Evolutionary conservation across 2,888 invertebrate species (phyloP).

Genomic region (Metacarcinus magister): DNA sequence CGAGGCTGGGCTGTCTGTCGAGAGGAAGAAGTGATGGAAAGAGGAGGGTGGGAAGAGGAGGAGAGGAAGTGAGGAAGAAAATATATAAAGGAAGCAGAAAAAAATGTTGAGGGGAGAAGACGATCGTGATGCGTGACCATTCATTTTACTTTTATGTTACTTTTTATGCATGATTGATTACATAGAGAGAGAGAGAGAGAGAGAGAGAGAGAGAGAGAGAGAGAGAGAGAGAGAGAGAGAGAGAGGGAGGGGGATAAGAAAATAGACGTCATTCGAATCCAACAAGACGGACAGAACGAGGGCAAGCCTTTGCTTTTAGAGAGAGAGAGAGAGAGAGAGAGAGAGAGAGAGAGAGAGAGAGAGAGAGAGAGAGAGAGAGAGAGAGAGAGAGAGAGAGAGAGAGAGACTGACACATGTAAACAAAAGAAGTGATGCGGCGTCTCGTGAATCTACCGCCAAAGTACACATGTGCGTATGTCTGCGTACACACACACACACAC

Average conservation of each 20-base stretch:
- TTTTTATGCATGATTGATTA: background rate
- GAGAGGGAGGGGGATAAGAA: no score
- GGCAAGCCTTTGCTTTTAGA: no score
- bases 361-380: constrained; percentile 41
- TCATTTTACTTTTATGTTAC: no score
- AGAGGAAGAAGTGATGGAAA: background rate
- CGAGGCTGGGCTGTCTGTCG: background rate
- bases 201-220: no score
- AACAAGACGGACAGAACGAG: no score
- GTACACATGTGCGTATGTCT: background rate
- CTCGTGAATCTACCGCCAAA: background rate
- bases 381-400: background rate
- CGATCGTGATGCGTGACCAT: no score
- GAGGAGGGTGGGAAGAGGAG: background rate
- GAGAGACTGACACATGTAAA: background rate
- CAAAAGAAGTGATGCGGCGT: background rate
- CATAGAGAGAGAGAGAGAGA: background rate
- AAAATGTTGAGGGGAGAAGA: background rate
- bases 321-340: background rate
- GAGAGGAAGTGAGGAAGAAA: background rate
- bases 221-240: no score
- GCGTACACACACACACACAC: background rate
- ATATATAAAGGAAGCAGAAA: background rate
- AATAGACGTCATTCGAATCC: no score
- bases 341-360: background rate